Evolutionary conservation across 2,113 vertebrate genomes (phyloP), one percentile per base, ranked within the genome.

Genomic region (Seriola rivoliana): DNA sequence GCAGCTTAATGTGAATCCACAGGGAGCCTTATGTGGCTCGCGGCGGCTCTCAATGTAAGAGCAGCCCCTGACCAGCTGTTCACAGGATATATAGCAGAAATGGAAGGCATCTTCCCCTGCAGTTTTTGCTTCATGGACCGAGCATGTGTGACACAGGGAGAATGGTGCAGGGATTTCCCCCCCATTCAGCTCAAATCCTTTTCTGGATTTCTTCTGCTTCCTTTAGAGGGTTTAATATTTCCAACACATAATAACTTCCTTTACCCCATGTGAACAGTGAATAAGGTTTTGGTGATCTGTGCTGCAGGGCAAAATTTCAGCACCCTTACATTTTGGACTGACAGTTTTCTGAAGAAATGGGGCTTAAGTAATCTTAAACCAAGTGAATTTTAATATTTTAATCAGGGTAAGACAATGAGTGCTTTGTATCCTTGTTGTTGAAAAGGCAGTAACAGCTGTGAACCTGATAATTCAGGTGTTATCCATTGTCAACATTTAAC

Each of bases 61-160:
- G 16, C 83, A 87, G 77, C 69, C 89, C 79, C 67, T 72, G 76
- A 91, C 84, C 93, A 94, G 94, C 94, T 94, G 93, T 93, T 93
- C 90, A 89, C 78, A 77, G 71, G 86, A 83, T 91, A 80, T 86
- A 46, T 48, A 48, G 73, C 71, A 89, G 91, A 91, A 86, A 94
- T 89, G 87, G 86, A 87, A 91, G 81, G 87, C 78, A 90, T 90
- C 87, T 79, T 64, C 54, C 85, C 23, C 57, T 67, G 78, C 87
- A 82, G 82, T 93, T 93, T 89, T 86, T 90, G 89, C 87, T 86
- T 75, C 85, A 63, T 69, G 82, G 80, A 82, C 46, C 36, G 59
- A 78, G 78, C 73, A 88, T 88, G 85, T 86, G 82, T 88, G 71
- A 69, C 75, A 86, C 78, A 74, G 64, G 67, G 59, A 88, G 70